Conservation (phyloP, 2,888 invertebrate species). For the Coecobrya sp. region DNA sequence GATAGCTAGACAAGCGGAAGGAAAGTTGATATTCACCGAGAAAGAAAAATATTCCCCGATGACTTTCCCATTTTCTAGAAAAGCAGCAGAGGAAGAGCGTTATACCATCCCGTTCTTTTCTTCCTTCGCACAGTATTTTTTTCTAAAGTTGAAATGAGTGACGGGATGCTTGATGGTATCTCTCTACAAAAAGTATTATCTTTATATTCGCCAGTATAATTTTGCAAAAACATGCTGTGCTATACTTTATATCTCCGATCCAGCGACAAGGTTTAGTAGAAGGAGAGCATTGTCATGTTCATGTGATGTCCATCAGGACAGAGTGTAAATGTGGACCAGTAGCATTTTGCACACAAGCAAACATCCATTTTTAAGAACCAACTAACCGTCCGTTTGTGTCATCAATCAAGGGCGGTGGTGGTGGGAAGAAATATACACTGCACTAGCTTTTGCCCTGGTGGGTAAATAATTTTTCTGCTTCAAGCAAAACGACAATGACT, state of each 20-base stretch:
- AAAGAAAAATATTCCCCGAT: not conserved
- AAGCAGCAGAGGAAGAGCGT: too few relatives aligned
- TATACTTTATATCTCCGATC: too few relatives aligned
- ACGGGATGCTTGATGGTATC: too few relatives aligned
- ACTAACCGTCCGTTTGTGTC: not conserved
- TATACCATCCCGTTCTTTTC: not conserved
- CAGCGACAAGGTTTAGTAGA: not conserved
- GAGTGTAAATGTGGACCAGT: not conserved
- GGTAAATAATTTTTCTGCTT: not conserved
- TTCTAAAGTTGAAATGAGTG: too few relatives aligned
- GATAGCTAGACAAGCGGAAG: conserved; percentile 11
- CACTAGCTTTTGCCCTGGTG: not conserved
- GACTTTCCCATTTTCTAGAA: conserved; percentile 4
- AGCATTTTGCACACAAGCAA: not conserved
- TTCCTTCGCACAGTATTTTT: not conserved
- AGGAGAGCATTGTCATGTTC: not conserved
- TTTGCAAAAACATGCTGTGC: too few relatives aligned
- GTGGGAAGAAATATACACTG: not conserved
- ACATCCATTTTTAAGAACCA: not conserved
- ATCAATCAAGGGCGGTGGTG: not conserved
- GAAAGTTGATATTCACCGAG: not conserved
- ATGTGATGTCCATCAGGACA: not conserved
- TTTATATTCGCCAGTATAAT: too few relatives aligned
- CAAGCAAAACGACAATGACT: not conserved
- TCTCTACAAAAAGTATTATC: too few relatives aligned